A percentile compares a stretch with the other conserved stretches of the same genome.
Conservation (phyloP, 2,113 vertebrate genomes). For the Zootoca vivipara region DNA sequence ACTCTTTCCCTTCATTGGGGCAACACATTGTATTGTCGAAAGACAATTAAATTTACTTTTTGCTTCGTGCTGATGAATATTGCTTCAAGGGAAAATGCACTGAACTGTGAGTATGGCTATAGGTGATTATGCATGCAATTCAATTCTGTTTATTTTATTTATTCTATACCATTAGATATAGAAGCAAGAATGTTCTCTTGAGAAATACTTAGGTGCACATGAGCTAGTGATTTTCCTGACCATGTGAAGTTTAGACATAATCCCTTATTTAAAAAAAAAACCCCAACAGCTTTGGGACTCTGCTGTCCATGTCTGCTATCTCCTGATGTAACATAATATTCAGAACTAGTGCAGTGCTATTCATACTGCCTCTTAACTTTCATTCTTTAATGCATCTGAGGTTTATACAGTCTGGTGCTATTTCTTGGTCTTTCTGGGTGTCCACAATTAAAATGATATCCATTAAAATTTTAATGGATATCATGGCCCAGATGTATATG, state of each 20-base stretch:
- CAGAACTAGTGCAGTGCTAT: background rate
- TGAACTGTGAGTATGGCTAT: constrained; percentile 28
- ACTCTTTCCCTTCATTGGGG: background rate
- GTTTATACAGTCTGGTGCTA: background rate
- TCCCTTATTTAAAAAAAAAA: background rate
- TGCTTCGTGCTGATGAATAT: constrained; percentile 23
- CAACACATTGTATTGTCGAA: constrained; percentile 11
- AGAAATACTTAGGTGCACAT: background rate
- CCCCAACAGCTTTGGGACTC: background rate
- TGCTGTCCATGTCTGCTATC: background rate
- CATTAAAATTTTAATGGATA: constrained; percentile 18
- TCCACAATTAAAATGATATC: background rate
- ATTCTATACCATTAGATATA: background rate
- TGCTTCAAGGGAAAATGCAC: constrained; percentile 25
- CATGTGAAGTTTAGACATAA: background rate
- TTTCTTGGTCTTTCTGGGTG: background rate
- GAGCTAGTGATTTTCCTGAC: background rate
- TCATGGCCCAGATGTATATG: constrained; percentile 18
- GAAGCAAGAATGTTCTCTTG: background rate
- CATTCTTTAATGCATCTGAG: background rate
- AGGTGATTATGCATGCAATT: constrained; percentile 14
- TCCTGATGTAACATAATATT: background rate
- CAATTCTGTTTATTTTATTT: constrained; percentile 1
- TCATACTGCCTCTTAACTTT: background rate
- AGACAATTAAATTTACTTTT: constrained; percentile 19